phyloP scores from a whole-genome alignment of 1,140 invertebrate species.

The Lepidurus apus region DNA sequence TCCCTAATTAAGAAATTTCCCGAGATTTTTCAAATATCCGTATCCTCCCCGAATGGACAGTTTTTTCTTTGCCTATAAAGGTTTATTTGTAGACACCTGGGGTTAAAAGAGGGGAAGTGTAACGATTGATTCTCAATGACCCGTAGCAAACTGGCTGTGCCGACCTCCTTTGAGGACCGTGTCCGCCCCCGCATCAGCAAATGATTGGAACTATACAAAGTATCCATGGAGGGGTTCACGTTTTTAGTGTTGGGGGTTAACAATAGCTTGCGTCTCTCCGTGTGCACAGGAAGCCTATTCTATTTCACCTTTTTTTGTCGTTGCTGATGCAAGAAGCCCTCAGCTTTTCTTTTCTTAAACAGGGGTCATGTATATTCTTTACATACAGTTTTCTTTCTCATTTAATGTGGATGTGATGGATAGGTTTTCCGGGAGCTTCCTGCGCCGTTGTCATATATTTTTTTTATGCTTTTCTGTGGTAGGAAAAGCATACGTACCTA shows the following conservation, averaged over 20 bases:
- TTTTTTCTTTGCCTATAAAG: too few species aligned
- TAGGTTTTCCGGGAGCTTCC: constrained; percentile 11
- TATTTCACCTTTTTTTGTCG: not conserved
- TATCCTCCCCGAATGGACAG: too few species aligned
- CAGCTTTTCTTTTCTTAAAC: not conserved
- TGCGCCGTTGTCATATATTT: not conserved
- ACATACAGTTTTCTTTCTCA: not conserved
- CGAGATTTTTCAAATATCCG: too few species aligned
- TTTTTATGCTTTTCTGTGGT: not conserved
- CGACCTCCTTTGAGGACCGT: constrained; percentile 6
- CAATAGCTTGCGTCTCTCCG: not conserved
- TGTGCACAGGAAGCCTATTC: constrained; percentile 2
- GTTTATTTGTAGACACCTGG: not conserved
- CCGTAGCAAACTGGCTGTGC: not conserved
- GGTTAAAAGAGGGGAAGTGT: not conserved
- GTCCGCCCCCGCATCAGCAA: constrained; percentile 20
- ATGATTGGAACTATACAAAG: constrained; percentile 5
- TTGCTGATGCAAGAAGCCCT: constrained; percentile 6
- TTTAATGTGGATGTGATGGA: not conserved
- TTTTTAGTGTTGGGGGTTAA: not conserved
- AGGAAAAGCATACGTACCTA: too few species aligned
- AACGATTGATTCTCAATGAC: constrained; percentile 19
- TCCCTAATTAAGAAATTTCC: too few species aligned
- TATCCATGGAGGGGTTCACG: not conserved
- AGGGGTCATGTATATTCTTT: constrained; percentile 9